Evolutionary conservation across 1,140 invertebrate genomes (phyloP), one percentile per base, ranked within the genome.

Genomic region (Helicoverpa armigera): DNA sequence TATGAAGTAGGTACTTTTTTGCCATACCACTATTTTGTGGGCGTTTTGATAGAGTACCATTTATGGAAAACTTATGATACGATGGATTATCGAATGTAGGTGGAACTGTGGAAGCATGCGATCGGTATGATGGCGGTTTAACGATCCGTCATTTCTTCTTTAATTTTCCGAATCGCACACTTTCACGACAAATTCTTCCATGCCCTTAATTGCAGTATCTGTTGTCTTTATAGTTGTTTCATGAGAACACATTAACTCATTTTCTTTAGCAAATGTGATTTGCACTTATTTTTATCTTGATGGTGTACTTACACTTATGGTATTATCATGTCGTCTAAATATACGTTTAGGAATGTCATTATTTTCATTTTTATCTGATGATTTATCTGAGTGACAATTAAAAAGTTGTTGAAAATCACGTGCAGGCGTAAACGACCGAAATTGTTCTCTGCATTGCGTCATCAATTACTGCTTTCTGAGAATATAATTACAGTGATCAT

Each of bases 141-240:
- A 67, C 23, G 48, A 67, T 77, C 16, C 51, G 18, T 23, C 18
- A 50, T 3, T 51, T 61, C 60, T 76, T 61, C 73, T 76, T 14
- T 63, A 76, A 77, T 77, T 65, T 72, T 29, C 75, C 75, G 10
- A n/a, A 77, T 77, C n/a, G 16, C 63, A 70, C 51, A 70, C 77
- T 79, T 79, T 79, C 77, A 70, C 65, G 16, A 23, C 35, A 69
- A 58, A 50, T 35, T 70, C 23, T 60, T 5, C 3, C 10, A 60
- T 70, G 77, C 77, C 77, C 77, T 79, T 79, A 79, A 79, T 79
- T 58, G 61, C 29, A 51, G 16, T 13, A 51, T n/a, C 23, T 70
- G 51, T 65, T 60, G 11, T 31, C 14, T 54, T 56, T 53, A 18
- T 77, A 31, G 29, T 29, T 10, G 43, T 14, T 35, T 67, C 43